Conservation (phyloP, 2,888 invertebrate genomes). For the Eupeodes latifasciatus region DNA sequence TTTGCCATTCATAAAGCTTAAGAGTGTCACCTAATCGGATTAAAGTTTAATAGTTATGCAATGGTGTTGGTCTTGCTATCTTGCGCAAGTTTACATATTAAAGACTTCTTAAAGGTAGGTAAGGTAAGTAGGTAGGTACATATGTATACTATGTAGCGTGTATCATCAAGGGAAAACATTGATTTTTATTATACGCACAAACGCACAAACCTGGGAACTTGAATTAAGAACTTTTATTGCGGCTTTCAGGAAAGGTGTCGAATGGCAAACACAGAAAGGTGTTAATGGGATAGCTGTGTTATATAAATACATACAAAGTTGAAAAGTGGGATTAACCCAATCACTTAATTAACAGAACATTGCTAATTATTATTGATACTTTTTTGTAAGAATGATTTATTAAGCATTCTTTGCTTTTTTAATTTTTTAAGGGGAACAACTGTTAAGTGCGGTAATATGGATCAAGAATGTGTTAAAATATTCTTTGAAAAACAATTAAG, state of each 20-base stretch:
- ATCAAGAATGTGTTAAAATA: no score
- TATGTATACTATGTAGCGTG: background rate
- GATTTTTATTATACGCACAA: slow-evolving; percentile 49
- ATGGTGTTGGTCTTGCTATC: slow-evolving; percentile 54
- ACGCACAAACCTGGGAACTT: background rate
- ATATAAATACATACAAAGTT: background rate
- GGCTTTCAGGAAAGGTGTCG: slow-evolving; percentile 67
- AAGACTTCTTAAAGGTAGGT: slow-evolving; percentile 38
- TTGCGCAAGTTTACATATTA: slow-evolving; percentile 64
- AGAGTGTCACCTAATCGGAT: slow-evolving; percentile 74
- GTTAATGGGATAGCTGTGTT: slow-evolving; percentile 58
- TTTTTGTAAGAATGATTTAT: background rate
- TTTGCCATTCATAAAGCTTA: slow-evolving; percentile 67
- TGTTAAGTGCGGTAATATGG: no score
- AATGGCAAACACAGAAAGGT: slow-evolving; percentile 58
- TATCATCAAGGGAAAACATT: slow-evolving; percentile 24
- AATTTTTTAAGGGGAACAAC: no score
- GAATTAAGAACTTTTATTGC: slow-evolving; percentile 57
- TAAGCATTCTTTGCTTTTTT: background rate
- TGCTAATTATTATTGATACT: slow-evolving; percentile 49
- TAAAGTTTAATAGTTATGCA: slow-evolving; percentile 64
- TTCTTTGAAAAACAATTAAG: no score
- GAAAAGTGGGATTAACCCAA: slow-evolving; percentile 40
- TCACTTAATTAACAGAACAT: slow-evolving; percentile 61
- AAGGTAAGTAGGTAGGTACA: background rate